Percentiles rank a stretch among this genome's conserved stretches.
Evolutionary conservation across 2,797 vertebrate genomes (phyloP).

Genomic region (Trachops cirrhosus): DNA sequence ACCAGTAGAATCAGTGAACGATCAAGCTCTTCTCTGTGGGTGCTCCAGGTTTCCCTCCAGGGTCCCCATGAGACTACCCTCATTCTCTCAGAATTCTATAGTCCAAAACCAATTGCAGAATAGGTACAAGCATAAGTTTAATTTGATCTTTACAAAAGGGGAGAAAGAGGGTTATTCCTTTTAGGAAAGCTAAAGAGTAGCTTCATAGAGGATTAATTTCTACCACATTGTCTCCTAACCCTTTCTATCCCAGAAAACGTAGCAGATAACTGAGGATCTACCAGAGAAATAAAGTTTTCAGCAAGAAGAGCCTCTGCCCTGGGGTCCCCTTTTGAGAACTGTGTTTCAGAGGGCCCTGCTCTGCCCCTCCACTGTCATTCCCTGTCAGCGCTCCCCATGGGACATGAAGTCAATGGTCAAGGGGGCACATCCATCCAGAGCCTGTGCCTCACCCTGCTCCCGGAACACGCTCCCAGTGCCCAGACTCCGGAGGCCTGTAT

Average conservation of each 20-base stretch:
- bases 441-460: fast-evolving
- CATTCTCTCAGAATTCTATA: not conserved
- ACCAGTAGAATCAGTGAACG: not conserved
- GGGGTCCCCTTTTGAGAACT: not conserved
- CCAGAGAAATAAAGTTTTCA: not conserved
- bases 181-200: not conserved
- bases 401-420: not conserved
- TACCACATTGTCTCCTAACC: not conserved
- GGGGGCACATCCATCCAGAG: not conserved
- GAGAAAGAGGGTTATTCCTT: not conserved
- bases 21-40: not conserved
- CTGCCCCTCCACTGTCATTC: not conserved
- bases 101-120: not conserved
- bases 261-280: not conserved
- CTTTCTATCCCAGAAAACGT: not conserved
- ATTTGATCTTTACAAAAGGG: not conserved
- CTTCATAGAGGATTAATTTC: not conserved
- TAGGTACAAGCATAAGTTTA: not conserved
- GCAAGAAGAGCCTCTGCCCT: not conserved
- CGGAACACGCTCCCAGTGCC: not conserved
- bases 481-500: not conserved
- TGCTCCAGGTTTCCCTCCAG: not conserved
- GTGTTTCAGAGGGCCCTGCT: not conserved
- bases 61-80: not conserved
- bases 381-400: not conserved